Base-by-base conservation (phyloP, 2,113 vertebrate genomes). In the Grammomys dolichurus region DNA sequence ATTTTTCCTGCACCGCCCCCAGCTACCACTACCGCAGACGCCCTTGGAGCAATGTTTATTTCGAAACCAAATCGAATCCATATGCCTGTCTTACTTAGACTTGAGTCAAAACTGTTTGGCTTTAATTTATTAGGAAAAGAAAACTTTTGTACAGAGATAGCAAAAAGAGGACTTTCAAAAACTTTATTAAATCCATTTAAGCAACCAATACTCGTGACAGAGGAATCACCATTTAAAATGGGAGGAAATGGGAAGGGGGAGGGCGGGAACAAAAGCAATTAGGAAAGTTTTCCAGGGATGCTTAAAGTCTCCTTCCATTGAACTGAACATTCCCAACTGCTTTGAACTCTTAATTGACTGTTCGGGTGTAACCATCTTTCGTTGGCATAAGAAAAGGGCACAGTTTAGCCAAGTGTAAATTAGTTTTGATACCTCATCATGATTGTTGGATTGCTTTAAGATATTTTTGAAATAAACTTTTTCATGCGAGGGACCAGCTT, bases 41-140 rank as follows among this genome's bases (percentile, higher is more conserved):
- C 76, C 73, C 94, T 96, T 48, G 75, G 77, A 94, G 91, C 81
- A 96, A 90, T 63, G 85, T 93, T 96, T 92, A 96, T 94, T 94
- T 96, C 93, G n/a, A 93, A 97, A 87, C 63, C 56, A 96, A 97
- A 97, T 96, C 20, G 36, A 97, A 96, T 84, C 92, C 96, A 97
- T 94, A 88, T 92, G 90, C 90, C 72, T 89, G 70, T 88, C 77
- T 85, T 90, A 26, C 78, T 94, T 90, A 95, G 63, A 89, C 26
- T 85, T 88, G 56, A 90, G 69, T 95, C 65, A 65, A 72, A 94
- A 82, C 77, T 93, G 87, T 91, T 88, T 60, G 72, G 48, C 63
- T 58, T 91, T 80, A 65, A 60, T 84, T 93, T 80, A 76, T 58
- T 93, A 95, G 54, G 77, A 97, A 96, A 46, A 94, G 70, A 95